A percentile compares a stretch with the other conserved stretches of the same genome.
These are phyloP conservation scores for Caranx ignobilis DNA, from an alignment of 2,113 vertebrate species.

Conservation along the genomic window DNA sequence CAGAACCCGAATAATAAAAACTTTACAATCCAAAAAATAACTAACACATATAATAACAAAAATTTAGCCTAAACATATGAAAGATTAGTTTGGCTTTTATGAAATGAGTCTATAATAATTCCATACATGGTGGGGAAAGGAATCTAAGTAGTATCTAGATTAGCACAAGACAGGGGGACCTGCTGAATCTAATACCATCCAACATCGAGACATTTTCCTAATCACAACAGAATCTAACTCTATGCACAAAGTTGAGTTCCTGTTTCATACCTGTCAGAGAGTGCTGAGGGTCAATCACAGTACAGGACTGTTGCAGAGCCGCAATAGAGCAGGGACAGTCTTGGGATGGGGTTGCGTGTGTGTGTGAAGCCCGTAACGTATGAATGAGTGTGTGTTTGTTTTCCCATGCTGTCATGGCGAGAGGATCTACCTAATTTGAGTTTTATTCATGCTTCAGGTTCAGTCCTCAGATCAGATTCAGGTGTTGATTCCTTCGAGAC, in stretches of 20 bases:
- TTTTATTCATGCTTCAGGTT: constrained; percentile 74
- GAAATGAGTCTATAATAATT: constrained; percentile 63
- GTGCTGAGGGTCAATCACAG: constrained; percentile 77
- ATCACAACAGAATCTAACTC: constrained; percentile 79
- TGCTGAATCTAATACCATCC: constrained; percentile 57
- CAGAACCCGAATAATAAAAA: constrained; percentile 70
- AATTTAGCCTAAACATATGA: constrained; percentile 66
- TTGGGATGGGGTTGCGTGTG: constrained; percentile 29
- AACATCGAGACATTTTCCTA: constrained; percentile 65
- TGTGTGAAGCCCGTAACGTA: not conserved
- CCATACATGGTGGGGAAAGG: constrained; percentile 52
- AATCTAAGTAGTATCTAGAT: constrained; percentile 62
- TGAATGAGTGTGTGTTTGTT: constrained; percentile 27
- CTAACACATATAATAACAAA: constrained; percentile 67
- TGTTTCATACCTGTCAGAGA: constrained; percentile 74
- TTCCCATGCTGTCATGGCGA: constrained; percentile 49
- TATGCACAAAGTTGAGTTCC: constrained; percentile 86
- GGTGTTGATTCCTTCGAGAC: constrained; percentile 73
- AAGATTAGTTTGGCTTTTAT: constrained; percentile 78
- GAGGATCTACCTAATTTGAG: constrained; percentile 74
- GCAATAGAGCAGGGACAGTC: constrained; percentile 45
- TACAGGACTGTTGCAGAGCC: constrained; percentile 62
- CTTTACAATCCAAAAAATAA: constrained; percentile 64
- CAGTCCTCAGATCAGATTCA: constrained; percentile 72
- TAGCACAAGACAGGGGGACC: constrained; percentile 78